phyloP scores from a whole-genome alignment of 2,888 invertebrate genomes.

The Nomada fucata region DNA sequence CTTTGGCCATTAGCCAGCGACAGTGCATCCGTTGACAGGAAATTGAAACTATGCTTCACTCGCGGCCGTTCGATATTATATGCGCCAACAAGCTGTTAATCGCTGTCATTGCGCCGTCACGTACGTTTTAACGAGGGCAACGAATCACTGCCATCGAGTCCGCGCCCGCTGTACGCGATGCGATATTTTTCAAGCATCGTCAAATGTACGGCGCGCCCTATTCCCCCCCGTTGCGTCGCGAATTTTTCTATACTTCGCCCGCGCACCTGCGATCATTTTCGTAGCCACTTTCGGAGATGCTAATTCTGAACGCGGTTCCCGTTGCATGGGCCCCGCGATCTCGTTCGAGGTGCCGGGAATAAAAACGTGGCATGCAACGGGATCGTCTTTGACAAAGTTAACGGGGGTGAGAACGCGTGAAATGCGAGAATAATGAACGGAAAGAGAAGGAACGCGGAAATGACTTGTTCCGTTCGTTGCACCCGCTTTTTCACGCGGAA shows the following conservation, averaged over 20 bases:
- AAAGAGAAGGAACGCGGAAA: neutral
- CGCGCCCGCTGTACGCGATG: conserved; percentile 52
- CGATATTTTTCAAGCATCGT: conserved; percentile 59
- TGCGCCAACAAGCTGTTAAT: conserved; percentile 69
- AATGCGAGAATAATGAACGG: conserved; percentile 12
- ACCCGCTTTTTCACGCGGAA: neutral
- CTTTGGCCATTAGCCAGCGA: conserved; percentile 48
- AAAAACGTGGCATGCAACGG: neutral
- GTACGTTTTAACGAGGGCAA: conserved; percentile 68
- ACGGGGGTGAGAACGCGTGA: neutral
- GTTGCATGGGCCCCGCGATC: neutral
- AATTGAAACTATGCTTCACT: conserved; percentile 65
- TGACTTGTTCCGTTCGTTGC: neutral
- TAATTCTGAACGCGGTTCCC: conserved; percentile 9
- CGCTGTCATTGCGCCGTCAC: conserved; percentile 68
- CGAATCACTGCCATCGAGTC: conserved; percentile 66
- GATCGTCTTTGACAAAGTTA: conserved; percentile 19
- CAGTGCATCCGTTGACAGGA: conserved; percentile 56
- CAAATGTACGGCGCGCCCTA: conserved; percentile 24
- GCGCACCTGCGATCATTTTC: neutral
- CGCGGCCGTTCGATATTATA: conserved; percentile 62
- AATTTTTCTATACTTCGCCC: conserved; percentile 11
- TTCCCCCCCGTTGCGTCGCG: conserved; percentile 83
- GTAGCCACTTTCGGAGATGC: neutral
- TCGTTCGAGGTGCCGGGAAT: neutral